Evolutionary conservation across 2,888 invertebrate species (phyloP).

Genomic region (Drosophila quinaria): DNA sequence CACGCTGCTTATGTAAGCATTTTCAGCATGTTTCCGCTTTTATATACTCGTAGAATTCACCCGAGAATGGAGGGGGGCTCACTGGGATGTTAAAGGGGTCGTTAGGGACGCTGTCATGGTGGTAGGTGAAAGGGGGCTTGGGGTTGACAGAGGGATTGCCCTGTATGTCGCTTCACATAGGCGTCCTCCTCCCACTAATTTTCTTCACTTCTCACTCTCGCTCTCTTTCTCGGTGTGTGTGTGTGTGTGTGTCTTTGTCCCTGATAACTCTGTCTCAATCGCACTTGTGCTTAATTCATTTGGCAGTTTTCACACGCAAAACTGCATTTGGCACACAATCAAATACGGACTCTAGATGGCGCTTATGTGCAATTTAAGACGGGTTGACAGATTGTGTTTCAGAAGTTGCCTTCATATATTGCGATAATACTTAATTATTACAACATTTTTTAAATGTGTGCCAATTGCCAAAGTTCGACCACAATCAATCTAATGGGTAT

Average conservation of each 20-base stretch:
- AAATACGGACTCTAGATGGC: conserved; percentile 53
- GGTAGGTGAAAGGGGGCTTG: neutral
- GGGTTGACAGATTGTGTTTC: conserved; percentile 27
- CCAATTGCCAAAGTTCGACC: neutral
- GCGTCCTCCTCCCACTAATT: conserved; percentile 11
- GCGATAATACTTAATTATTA: neutral
- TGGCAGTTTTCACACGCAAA: conserved; percentile 54
- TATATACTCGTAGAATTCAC: conserved; percentile 63
- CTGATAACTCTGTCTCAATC: conserved; percentile 9
- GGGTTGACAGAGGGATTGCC: neutral
- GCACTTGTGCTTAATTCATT: conserved; percentile 48
- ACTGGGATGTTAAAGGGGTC: conserved; percentile 13
- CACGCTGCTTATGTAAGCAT: conserved; percentile 74
- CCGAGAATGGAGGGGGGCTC: conserved; percentile 26
- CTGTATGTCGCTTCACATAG: conserved; percentile 27
- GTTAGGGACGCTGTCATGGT: neutral
- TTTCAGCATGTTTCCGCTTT: conserved; percentile 79
- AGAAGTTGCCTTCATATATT: neutral
- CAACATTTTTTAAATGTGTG: conserved; percentile 7
- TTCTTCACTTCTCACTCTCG: neutral
- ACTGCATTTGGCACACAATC: conserved; percentile 51
- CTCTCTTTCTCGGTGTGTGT: neutral
- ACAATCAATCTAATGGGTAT: neutral
- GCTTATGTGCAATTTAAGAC: conserved; percentile 19
- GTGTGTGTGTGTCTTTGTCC: too few species aligned